Base-by-base conservation (phyloP, 2,888 invertebrate genomes). In the Marronus borbonicus region DNA sequence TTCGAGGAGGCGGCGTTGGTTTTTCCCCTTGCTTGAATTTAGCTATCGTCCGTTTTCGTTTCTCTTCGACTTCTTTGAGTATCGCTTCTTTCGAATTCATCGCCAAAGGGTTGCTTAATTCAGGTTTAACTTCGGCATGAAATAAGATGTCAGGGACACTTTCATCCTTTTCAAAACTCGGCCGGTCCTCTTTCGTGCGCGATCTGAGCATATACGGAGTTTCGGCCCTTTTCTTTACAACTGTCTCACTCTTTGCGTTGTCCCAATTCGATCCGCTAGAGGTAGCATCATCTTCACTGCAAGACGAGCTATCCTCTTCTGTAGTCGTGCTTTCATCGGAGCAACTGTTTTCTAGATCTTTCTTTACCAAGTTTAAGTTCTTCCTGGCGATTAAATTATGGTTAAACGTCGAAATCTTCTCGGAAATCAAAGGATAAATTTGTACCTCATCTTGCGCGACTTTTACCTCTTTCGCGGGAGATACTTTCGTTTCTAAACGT, bases 311-410 rank as follows among this genome's bases (percentile, higher is more conserved):
- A 14, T 69, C 39, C 2, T 50, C 62, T 52, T 72, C 74, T 28
- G 78, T 77, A n/a, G 60, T 70, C 62, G 78, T 79, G 10, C 64
- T 62, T 20, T 62, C 70, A 52, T 64, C 70, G 4, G 64, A 70
- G 24, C 52, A 64, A 52, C 70, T 70, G n/a, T 36, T 60, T 31
- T 70, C 52, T 24, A 70, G 36, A 70, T 58, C 65, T 28, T 72
- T 79, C 39, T 68, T 82, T 55, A 87, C 80, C 74, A 88, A 80
- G 78, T 79, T 86, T 75, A 88, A 82, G 82, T 87, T 87, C 79
- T 88, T 88, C 74, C 85, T 85, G 1, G 84, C 88, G 7, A 86
- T 85, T 10, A 86, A 80, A 72, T 83, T 84, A 17, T 80, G 76
- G 76, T 85, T 85, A 70, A 87, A 84, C 2, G 78, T 78, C 44